A percentile compares a stretch with the other conserved stretches of the same genome.
Evolutionary conservation across 2,113 vertebrate species (phyloP).

Genomic region (Strix uralensis): DNA sequence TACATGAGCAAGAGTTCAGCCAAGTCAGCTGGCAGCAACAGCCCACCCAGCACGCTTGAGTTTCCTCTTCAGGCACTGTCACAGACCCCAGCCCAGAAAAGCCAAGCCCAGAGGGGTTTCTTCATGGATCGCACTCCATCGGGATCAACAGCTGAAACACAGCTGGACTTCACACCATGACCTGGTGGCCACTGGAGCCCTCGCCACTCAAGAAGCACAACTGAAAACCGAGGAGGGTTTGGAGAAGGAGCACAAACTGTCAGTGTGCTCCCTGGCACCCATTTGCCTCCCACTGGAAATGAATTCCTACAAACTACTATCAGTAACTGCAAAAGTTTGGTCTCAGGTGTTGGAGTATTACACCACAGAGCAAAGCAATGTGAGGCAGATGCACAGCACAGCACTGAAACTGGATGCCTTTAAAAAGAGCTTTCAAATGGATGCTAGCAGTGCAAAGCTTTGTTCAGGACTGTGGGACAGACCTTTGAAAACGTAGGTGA

Average conservation of each 20-base stretch:
- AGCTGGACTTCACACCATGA: fast-evolving
- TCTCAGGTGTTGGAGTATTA: background rate
- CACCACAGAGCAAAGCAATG: background rate
- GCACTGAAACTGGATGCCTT: background rate
- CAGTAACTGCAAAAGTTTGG: background rate
- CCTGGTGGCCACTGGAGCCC: background rate
- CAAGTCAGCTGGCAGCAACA: background rate
- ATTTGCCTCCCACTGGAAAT: background rate
- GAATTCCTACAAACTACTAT: background rate
- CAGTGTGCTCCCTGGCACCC: fast-evolving
- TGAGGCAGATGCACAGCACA: background rate
- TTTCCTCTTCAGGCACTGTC: background rate
- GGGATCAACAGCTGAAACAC: background rate
- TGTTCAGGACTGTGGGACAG: background rate
- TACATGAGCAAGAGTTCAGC: background rate
- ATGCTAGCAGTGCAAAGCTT: background rate
- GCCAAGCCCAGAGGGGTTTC: background rate
- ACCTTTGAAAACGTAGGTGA: background rate
- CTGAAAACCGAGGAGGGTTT: background rate
- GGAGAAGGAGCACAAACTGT: background rate
- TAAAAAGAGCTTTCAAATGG: background rate
- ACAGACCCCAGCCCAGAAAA: background rate
- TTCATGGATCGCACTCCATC: background rate
- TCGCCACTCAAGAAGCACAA: background rate
- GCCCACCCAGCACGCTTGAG: background rate